Evolutionary conservation across 2,888 invertebrate genomes (phyloP).

Genomic region (Sussaba pulchella): DNA sequence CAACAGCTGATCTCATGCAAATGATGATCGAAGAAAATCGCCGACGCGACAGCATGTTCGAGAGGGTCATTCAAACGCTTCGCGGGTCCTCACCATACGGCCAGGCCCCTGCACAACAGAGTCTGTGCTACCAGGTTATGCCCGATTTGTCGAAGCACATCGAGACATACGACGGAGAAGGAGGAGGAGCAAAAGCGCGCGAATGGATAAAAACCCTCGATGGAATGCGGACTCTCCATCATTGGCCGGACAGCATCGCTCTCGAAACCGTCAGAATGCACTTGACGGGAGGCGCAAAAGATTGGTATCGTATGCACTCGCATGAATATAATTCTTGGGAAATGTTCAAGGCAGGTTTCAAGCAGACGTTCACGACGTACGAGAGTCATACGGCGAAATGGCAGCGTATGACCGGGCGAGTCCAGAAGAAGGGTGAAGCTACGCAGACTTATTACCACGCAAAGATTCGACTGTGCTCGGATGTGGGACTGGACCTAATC

Average conservation of each 20-base stretch:
- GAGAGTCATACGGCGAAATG: slow-evolving; percentile 28
- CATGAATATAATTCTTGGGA: slow-evolving; percentile 7
- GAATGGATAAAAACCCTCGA: slow-evolving; percentile 22
- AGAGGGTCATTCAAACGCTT: background rate
- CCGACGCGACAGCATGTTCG: background rate
- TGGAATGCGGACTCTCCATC: slow-evolving; percentile 12
- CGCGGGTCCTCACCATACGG: too few relatives aligned
- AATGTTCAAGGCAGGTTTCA: slow-evolving; percentile 11
- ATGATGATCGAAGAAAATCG: background rate
- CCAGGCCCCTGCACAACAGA: background rate
- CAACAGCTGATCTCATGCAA: too few relatives aligned
- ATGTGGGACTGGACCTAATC: background rate
- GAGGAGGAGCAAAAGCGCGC: background rate
- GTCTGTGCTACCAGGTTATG: slow-evolving; percentile 8
- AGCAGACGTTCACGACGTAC: slow-evolving; percentile 4
- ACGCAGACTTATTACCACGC: slow-evolving; percentile 20
- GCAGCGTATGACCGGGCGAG: slow-evolving; percentile 5
- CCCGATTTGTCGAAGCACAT: slow-evolving; percentile 1
- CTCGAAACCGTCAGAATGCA: slow-evolving; percentile 37
- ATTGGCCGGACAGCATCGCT: slow-evolving; percentile 26
- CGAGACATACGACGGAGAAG: background rate
- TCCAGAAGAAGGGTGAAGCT: slow-evolving; percentile 4
- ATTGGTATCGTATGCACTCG: slow-evolving; percentile 33
- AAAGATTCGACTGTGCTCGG: slow-evolving; percentile 25
- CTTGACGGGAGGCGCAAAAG: slow-evolving; percentile 39